A percentile compares a stretch with the other conserved stretches of the same genome.
phyloP scores from a whole-genome alignment of 2,888 invertebrate genomes.

The Alviniconcha strummeri region DNA sequence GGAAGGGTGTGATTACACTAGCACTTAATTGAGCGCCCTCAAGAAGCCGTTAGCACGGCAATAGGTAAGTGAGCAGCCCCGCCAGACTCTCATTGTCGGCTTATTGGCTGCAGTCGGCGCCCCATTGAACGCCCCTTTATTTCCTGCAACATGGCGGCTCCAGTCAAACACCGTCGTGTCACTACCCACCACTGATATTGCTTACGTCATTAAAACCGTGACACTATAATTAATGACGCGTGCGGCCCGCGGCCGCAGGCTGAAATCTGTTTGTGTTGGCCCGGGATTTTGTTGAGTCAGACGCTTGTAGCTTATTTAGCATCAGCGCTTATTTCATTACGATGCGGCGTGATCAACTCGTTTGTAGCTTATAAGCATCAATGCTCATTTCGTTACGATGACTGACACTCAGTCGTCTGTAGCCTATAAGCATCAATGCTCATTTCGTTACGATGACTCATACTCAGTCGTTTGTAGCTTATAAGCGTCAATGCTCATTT shows the following conservation, averaged over 20 bases:
- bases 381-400: too few relatives aligned
- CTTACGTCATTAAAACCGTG: conserved; percentile 29
- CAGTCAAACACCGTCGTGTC: conserved; percentile 30
- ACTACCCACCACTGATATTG: conserved; percentile 26
- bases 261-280: too few relatives aligned
- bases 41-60: conserved; percentile 10
- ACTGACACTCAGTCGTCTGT: too few relatives aligned
- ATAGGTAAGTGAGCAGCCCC: conserved; percentile 12
- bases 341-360: too few relatives aligned
- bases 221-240: conserved; percentile 34
- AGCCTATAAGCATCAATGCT: too few relatives aligned
- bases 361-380: too few relatives aligned
- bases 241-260: neutral
- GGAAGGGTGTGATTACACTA: conserved; percentile 16
- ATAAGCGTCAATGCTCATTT: too few relatives aligned
- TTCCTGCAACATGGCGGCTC: conserved; percentile 29
- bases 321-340: too few relatives aligned
- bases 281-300: too few relatives aligned
- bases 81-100: conserved; percentile 12
- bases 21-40: conserved; percentile 25
- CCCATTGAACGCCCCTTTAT: neutral
- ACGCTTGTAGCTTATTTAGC: too few relatives aligned
- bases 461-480: too few relatives aligned
- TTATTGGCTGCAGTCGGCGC: neutral
- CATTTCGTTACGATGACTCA: too few relatives aligned